Base-by-base conservation (phyloP, 2,113 vertebrate genomes). In the Hypocryptadius cinnamomeus region DNA sequence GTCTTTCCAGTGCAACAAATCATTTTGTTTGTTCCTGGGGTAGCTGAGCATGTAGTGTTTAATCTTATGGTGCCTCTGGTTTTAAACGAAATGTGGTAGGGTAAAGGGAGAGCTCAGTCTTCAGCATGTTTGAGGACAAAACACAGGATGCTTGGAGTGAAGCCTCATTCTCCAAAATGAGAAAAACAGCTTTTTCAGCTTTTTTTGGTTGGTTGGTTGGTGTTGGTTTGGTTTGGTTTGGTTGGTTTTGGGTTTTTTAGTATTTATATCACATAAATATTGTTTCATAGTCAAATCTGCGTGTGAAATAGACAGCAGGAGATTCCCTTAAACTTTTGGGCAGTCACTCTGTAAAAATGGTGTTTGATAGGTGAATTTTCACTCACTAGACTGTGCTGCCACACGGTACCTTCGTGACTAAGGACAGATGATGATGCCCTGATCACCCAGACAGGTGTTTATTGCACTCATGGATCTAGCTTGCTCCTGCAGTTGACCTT, bases 291-390 rank as follows among this genome's bases (percentile, higher is more conserved):
- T 8, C 6, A 88, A 56, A 54, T 54, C 19, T 59, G 6, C 9
- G 24, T 14, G 30, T 65, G 21, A 51, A 90, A 40, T 8, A 51
- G 31, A 53, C 30, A 71, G 22, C 9, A 73, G 37, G 13, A 51
- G 13, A 56, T 40, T 24, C 6, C 3, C 39, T 83, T 61, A 73
- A 54, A 63, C 7, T 23, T 85, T 39, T 82, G 21, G 28, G 5
- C 9, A 73, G 47, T 21, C 23, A 53, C 30, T 31, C 7, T 28
- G 8, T 35, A 59, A 53, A 85, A 66, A 35, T 25, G 1, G 25
- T 42, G 4, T n/a, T 66, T 0, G 0, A 20, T 40, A 50, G 8
- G 8, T 79, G 20, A 74, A 2, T 37, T 14, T 74, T 86, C 13
- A 60, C 39, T 24, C 47, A 11, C 14, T 42, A 54, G 25, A 28